phyloP scores from a whole-genome alignment of 2,797 vertebrate genomes.

The Cynodonichthys magdalenae region DNA sequence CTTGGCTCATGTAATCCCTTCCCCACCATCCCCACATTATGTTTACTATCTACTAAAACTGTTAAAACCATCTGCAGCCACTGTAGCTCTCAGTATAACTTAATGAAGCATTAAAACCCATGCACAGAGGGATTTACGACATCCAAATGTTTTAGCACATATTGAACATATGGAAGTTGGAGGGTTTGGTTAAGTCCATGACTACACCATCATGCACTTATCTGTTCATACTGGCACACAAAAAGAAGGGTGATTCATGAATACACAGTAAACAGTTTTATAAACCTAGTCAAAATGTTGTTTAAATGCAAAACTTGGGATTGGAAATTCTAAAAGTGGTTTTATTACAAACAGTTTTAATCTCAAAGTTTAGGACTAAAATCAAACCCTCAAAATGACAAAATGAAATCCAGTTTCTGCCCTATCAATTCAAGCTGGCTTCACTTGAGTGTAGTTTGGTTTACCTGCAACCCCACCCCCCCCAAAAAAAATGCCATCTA shows the following conservation, averaged over 20 bases:
- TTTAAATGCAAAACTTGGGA: background rate
- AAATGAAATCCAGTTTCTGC: background rate
- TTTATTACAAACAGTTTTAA: no score
- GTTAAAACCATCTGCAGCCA: constrained; percentile 48
- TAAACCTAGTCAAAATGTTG: background rate
- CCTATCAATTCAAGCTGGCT: background rate
- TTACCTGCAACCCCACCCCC: no score
- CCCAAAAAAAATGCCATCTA: no score
- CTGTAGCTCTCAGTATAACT: constrained; percentile 48
- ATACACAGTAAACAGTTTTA: constrained; percentile 4
- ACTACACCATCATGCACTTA: constrained; percentile 13
- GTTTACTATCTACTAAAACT: constrained; percentile 44
- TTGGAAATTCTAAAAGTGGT: no score
- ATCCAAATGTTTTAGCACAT: constrained; percentile 39
- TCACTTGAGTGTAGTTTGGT: background rate
- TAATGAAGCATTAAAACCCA: constrained; percentile 40
- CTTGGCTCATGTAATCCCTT: constrained; percentile 14
- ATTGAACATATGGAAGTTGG: constrained; percentile 30
- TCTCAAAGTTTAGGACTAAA: background rate
- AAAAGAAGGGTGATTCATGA: constrained; percentile 20
- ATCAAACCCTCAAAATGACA: background rate
- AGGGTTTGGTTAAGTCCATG: constrained; percentile 16
- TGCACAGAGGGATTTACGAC: constrained; percentile 43
- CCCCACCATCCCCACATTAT: constrained; percentile 27
- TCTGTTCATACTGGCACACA: constrained; percentile 20